Evolutionary conservation across 2,797 vertebrate genomes (phyloP), one percentile per base, ranked within the genome.

Genomic region (Sebastes wilsoni): DNA sequence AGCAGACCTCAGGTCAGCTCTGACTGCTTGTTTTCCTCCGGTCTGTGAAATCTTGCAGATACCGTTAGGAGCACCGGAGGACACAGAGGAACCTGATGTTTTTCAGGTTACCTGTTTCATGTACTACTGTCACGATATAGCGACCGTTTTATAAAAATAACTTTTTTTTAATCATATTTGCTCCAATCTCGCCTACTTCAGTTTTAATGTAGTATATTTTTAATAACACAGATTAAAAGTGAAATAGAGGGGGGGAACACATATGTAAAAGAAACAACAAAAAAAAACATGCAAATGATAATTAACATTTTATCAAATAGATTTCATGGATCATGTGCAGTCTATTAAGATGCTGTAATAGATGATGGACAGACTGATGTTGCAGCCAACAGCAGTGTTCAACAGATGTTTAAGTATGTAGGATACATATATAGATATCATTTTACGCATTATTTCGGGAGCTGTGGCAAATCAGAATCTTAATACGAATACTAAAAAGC

Each of bases 191-290:
- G 1, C 38, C 14, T 42, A 16, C 14, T 42, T 3, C 13, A 14
- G 14, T 14, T 42, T 42, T 42, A 54, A n/a, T 54, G 20, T 54
- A 54, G 46, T 79, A 38, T 42, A 27, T 73, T 25, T 69, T 70
- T 65, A n/a, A 3, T 55, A 22, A 14, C 1, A 66, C 49, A 34
- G 13, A 42, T 42, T 1, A 10, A 54, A 11, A 52, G 54, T n/a
- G 4, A 55, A 61, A 38, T 8, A 6, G 56, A 42, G 3, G 12
- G 6, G 60, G 7, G 1, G 34, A 12, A 46, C 1, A 32, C 25
- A 32, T 38, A 23, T 66, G 9, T 42, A 6, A 58, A 75, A 72
- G 8, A 54, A 69, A 42, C 23, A 11, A 55, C 7, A 5, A 13
- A 38, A 42, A 38, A 6, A 42, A 42, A 42, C 13, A 30, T 46